Evolutionary conservation across 2,797 vertebrate genomes (phyloP).

Genomic region (Poecilia velifera): DNA sequence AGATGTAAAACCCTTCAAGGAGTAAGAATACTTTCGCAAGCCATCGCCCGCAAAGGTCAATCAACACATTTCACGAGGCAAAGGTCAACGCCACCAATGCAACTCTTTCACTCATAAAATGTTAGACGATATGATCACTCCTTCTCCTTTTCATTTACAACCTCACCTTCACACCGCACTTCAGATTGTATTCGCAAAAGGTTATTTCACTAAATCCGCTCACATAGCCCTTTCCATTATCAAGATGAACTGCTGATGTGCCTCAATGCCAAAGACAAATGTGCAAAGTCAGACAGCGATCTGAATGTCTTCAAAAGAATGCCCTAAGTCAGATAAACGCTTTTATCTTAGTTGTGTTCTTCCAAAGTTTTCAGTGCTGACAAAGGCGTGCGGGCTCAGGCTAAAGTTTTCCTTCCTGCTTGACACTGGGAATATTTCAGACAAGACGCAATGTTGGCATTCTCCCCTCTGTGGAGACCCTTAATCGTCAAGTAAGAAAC

Average conservation of each 20-base stretch:
- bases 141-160: constrained; percentile 35
- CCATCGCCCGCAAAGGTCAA: not conserved
- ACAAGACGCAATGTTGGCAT: constrained; percentile 26
- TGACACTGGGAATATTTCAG: constrained; percentile 48
- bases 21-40: not conserved
- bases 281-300: constrained; percentile 71
- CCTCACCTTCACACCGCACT: constrained; percentile 30
- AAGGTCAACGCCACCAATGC: constrained; percentile 39
- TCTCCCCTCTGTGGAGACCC: constrained; percentile 18
- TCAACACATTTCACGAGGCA: constrained; percentile 2
- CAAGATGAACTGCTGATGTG: constrained; percentile 76
- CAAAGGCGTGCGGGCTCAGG: constrained; percentile 62
- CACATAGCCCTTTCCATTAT: constrained; percentile 71
- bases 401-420: constrained; percentile 36
- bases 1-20: not conserved
- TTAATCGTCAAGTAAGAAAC: constrained; percentile 26
- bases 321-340: constrained; percentile 63
- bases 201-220: constrained; percentile 73
- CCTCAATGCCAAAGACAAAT: constrained; percentile 66
- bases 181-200: constrained; percentile 74
- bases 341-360: constrained; percentile 72
- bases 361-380: constrained; percentile 55
- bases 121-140: constrained; percentile 56
- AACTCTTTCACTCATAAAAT: constrained; percentile 36
- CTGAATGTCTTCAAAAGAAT: constrained; percentile 63